phyloP scores from a whole-genome alignment of 2,888 invertebrate genomes.

The Conomelus anceps region DNA sequence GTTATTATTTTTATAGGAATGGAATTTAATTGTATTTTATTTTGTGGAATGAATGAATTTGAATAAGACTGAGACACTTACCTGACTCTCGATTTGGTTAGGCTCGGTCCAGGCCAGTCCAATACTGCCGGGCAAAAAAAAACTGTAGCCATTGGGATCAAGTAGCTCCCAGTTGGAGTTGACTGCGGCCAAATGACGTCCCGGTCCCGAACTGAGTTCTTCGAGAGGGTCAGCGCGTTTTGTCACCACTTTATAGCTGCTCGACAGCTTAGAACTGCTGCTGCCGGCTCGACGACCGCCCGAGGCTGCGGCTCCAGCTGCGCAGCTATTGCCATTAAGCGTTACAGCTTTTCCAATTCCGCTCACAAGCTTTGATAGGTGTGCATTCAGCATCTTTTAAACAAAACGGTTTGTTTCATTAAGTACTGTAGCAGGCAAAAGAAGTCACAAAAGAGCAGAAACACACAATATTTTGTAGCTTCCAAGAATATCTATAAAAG shows the following conservation, averaged over 20 bases:
- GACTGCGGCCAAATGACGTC: constrained; percentile 4
- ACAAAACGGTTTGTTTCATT: not conserved
- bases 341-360: not conserved
- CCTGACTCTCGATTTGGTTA: constrained; percentile 46
- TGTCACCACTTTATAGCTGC: not conserved
- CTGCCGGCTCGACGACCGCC: not conserved
- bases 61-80: too few species aligned
- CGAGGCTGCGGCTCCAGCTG: not conserved
- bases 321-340: too few species aligned
- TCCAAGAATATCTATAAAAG: too few species aligned
- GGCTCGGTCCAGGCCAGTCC: constrained; percentile 63
- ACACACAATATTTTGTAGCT: not conserved
- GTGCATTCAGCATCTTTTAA: not conserved
- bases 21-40: too few species aligned
- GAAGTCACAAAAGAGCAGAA: too few species aligned
- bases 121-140: constrained; percentile 61
- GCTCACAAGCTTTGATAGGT: not conserved
- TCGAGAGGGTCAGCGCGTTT: not conserved
- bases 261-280: not conserved
- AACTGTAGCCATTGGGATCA: constrained; percentile 56
- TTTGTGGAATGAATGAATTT: too few species aligned
- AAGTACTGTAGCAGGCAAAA: not conserved
- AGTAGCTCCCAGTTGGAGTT: constrained; percentile 59
- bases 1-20: too few species aligned
- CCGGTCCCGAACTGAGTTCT: not conserved